phyloP scores from a whole-genome alignment of 2,888 invertebrate genomes.

The Thymelicus lineola region DNA sequence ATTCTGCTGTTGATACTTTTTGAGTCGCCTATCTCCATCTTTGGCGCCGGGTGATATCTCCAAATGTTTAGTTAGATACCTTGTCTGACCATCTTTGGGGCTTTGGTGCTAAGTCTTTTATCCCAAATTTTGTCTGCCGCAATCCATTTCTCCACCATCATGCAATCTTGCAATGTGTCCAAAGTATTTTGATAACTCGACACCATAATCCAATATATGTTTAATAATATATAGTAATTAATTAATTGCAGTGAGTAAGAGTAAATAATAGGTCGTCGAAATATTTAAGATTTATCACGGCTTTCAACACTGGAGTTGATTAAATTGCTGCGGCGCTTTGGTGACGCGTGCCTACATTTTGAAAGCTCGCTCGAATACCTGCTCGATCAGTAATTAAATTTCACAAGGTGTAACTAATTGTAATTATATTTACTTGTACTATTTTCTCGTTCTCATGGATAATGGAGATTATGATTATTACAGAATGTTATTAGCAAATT shows the following conservation, averaged over 20 bases:
- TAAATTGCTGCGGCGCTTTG: conserved; percentile 36
- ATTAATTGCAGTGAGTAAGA: neutral
- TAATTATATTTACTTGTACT: conserved; percentile 22
- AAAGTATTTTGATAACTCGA: too few species aligned
- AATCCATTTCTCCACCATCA: too few species aligned
- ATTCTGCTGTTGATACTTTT: too few species aligned
- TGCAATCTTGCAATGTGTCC: too few species aligned
- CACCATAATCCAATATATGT: neutral
- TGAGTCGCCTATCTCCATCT: too few species aligned
- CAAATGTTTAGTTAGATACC: too few species aligned
- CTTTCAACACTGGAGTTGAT: conserved; percentile 34
- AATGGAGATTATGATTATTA: neutral
- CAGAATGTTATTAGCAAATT: too few species aligned
- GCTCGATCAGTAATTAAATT: conserved; percentile 35
- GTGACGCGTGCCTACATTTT: conserved; percentile 34
- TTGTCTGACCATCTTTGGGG: too few species aligned
- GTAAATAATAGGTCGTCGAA: conserved; percentile 19
- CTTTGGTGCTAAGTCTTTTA: too few species aligned
- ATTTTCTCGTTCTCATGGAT: neutral
- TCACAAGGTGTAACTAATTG: conserved; percentile 23
- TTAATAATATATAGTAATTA: neutral
- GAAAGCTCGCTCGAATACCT: conserved; percentile 34
- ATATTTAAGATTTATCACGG: conserved; percentile 37
- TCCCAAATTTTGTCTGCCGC: too few species aligned
- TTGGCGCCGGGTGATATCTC: too few species aligned